Conservation (phyloP, 1,140 invertebrate genomes). For the Harpegnathos saltator region DNA sequence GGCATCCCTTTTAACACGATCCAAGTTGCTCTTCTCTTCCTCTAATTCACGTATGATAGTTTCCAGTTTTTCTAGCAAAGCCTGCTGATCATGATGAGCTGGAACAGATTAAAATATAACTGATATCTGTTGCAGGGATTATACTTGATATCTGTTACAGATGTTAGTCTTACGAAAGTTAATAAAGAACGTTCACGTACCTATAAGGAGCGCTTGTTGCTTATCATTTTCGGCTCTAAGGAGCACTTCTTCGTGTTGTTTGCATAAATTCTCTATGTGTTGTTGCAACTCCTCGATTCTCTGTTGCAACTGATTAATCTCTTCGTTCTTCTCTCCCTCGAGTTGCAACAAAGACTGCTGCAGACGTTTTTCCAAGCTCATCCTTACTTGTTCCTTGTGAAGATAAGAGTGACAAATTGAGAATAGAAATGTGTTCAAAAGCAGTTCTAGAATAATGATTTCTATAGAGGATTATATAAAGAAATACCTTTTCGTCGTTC, state of each 20-base stretch:
- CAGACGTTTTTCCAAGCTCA: constrained; percentile 90
- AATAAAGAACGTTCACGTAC: constrained; percentile 81
- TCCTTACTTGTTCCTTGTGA: constrained; percentile 89
- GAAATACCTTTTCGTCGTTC: constrained; percentile 90
- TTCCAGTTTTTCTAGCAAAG: constrained; percentile 91
- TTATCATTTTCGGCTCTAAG: constrained; percentile 95
- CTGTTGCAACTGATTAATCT: constrained; percentile 90
- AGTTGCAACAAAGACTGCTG: constrained; percentile 90
- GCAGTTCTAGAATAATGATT: background rate
- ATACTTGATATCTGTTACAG: constrained; percentile 9
- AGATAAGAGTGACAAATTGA: constrained; percentile 21
- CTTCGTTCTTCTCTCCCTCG: constrained; percentile 91
- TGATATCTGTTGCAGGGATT: constrained; percentile 16
- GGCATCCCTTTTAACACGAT: constrained; percentile 89
- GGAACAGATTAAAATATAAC: constrained; percentile 33
- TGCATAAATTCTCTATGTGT: constrained; percentile 91
- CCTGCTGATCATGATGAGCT: constrained; percentile 95
- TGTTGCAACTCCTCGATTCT: constrained; percentile 91
- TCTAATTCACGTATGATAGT: constrained; percentile 89
- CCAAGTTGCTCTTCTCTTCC: constrained; percentile 89
- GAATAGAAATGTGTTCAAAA: constrained; percentile 27
- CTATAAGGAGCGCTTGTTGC: constrained; percentile 93
- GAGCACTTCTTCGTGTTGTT: constrained; percentile 94
- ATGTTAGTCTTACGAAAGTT: background rate
- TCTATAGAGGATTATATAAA: constrained; percentile 1